Percentiles rank a stretch among this genome's conserved stretches.
Evolutionary conservation across 2,113 vertebrate species (phyloP).

Genomic region (Etheostoma spectabile): DNA sequence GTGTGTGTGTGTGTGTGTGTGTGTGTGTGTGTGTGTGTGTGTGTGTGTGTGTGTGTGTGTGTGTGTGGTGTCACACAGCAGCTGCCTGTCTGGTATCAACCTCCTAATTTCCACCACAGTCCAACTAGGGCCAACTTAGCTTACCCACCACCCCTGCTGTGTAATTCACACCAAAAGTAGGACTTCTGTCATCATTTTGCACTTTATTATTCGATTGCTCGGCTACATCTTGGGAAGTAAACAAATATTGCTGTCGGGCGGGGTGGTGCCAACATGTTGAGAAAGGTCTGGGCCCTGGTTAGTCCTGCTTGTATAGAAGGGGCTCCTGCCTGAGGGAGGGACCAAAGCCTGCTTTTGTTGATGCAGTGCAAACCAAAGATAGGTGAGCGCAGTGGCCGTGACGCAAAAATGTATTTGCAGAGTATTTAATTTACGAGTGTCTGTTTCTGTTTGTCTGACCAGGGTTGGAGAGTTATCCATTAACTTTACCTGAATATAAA

Average conservation of each 20-base stretch:
- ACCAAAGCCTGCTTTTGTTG: conserved; percentile 64
- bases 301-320: conserved; percentile 11
- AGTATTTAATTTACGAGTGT: background rate
- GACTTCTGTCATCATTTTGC: background rate
- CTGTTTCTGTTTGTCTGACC: background rate
- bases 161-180: background rate
- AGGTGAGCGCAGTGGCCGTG: conserved; percentile 41
- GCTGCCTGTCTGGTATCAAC: conserved; percentile 10
- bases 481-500: background rate
- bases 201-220: background rate
- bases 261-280: conserved; percentile 40
- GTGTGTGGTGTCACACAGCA: too few relatives aligned
- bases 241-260: conserved; percentile 14
- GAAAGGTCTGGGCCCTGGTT: conserved; percentile 47
- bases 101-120: background rate
- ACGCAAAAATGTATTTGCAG: conserved; percentile 17
- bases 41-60: conserved; percentile 1
- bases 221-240: conserved; percentile 36
- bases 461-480: background rate
- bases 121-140: background rate
- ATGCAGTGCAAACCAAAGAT: conserved; percentile 25
- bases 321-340: conserved; percentile 35
- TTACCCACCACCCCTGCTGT: background rate
- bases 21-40: background rate
- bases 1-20: background rate